Conservation (phyloP, 2,888 invertebrate genomes). For the Piscicola geometra region DNA sequence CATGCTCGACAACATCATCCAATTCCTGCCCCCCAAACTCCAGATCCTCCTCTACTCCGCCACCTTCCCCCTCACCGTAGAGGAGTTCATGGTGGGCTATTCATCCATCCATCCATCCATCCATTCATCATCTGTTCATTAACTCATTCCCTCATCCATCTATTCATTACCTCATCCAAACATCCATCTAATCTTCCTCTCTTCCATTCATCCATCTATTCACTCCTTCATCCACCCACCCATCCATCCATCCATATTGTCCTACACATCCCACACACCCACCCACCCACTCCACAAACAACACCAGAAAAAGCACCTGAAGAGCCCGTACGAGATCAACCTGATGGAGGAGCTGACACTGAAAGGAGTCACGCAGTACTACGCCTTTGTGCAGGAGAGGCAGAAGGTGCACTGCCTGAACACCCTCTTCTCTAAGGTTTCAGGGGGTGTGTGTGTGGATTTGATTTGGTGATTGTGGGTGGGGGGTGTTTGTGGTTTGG, state of each 20-base stretch:
- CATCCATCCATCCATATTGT: not conserved
- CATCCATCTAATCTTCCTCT: too few species aligned
- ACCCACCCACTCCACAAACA: not conserved
- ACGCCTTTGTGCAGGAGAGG: slow-evolving; percentile 98
- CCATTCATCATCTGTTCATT: not conserved
- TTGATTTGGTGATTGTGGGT: too few species aligned
- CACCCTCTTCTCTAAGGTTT: slow-evolving; percentile 94
- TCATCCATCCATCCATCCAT: not conserved
- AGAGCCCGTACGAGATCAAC: slow-evolving; percentile 94
- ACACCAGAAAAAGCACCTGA: slow-evolving; percentile 79
- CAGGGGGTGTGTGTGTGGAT: not conserved
- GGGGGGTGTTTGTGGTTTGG: too few species aligned
- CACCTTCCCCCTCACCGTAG: slow-evolving; percentile 95
- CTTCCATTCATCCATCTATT: too few species aligned
- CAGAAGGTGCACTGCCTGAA: slow-evolving; percentile 99
- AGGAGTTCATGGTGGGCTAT: slow-evolving; percentile 80
- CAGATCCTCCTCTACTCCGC: slow-evolving; percentile 98
- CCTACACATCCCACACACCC: too few species aligned
- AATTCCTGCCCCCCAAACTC: slow-evolving; percentile 81
- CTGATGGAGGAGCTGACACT: slow-evolving; percentile 98
- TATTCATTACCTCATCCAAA: not conserved
- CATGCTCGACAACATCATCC: slow-evolving; percentile 95
- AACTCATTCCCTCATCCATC: not conserved
- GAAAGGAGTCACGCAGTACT: slow-evolving; percentile 99
- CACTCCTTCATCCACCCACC: too few species aligned